These are phyloP conservation scores for Brachionus plicatilis DNA, from an alignment of 1,140 invertebrate species.

Conservation along the genomic window DNA sequence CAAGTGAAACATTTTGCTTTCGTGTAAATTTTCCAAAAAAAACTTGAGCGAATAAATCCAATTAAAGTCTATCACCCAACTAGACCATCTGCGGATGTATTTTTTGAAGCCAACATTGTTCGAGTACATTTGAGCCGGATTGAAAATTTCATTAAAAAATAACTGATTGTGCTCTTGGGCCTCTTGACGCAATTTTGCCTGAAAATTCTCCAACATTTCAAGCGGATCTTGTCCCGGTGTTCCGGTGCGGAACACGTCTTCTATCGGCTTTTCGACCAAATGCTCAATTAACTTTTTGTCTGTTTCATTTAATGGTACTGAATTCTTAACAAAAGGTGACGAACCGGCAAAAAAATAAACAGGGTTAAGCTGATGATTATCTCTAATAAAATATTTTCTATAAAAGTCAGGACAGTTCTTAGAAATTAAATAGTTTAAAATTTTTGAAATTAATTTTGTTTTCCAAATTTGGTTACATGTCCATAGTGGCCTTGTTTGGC, in stretches of 20 bases:
- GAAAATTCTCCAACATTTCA: slow-evolving; percentile 20
- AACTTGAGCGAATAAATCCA: slow-evolving; percentile 36
- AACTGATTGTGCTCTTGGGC: not conserved
- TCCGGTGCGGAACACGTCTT: not conserved
- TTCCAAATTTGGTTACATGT: not conserved
- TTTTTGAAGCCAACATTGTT: slow-evolving; percentile 7
- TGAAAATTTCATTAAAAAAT: not conserved
- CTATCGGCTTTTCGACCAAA: not conserved
- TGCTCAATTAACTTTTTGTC: slow-evolving; percentile 10
- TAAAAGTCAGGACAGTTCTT: slow-evolving; percentile 40
- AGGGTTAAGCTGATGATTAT: slow-evolving; percentile 38
- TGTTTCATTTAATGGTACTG: not conserved
- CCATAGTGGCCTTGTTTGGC: slow-evolving; percentile 38
- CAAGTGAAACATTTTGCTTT: slow-evolving; percentile 2
- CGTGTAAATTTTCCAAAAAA: not conserved
- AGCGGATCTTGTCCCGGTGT: not conserved
- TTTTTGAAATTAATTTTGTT: not conserved
- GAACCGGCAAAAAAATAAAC: slow-evolving; percentile 39
- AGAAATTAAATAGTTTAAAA: not conserved
- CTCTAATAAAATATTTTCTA: slow-evolving; percentile 37
- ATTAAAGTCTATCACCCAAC: slow-evolving; percentile 31
- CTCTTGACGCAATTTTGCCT: not conserved
- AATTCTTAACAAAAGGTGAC: slow-evolving; percentile 27
- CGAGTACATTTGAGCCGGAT: not conserved
- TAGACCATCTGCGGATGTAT: slow-evolving; percentile 29